Evolutionary conservation across 2,888 invertebrate species (phyloP).

Genomic region (Drosophila dives): DNA sequence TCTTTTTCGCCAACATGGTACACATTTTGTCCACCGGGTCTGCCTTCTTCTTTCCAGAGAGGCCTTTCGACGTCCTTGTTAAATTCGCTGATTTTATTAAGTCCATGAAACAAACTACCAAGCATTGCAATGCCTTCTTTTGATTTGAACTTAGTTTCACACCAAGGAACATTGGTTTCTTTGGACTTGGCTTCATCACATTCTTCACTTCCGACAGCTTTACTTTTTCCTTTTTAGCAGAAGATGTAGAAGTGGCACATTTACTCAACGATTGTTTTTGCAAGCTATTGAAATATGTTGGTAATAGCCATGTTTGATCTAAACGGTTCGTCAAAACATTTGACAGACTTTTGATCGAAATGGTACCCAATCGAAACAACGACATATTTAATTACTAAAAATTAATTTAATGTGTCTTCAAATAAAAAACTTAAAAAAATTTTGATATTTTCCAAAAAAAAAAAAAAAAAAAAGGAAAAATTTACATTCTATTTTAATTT

Average conservation of each 20-base stretch:
- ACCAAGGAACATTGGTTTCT: too few species aligned
- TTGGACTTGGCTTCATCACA: too few species aligned
- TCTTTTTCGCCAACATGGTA: not conserved
- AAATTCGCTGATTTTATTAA: too few species aligned
- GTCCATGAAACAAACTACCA: too few species aligned
- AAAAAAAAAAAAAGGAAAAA: not conserved
- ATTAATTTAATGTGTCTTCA: not conserved
- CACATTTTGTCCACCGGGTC: slow-evolving; percentile 3
- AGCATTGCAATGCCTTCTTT: too few species aligned
- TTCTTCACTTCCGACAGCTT: too few species aligned
- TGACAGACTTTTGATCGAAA: not conserved
- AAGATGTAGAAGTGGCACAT: too few species aligned
- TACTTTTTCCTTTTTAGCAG: too few species aligned
- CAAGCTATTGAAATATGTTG: not conserved
- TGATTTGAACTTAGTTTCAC: too few species aligned
- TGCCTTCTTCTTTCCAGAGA: not conserved
- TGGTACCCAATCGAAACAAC: slow-evolving; percentile 3
- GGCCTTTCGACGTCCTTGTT: too few species aligned
- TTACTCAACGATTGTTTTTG: not conserved
- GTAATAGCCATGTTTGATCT: not conserved
- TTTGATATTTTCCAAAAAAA: not conserved
- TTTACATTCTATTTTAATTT: not conserved
- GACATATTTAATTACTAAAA: slow-evolving; percentile 21
- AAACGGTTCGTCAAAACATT: slow-evolving; percentile 6
- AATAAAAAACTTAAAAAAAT: not conserved